phyloP scores from a whole-genome alignment of 2,888 invertebrate species.

The Cerceris ruficornis region DNA sequence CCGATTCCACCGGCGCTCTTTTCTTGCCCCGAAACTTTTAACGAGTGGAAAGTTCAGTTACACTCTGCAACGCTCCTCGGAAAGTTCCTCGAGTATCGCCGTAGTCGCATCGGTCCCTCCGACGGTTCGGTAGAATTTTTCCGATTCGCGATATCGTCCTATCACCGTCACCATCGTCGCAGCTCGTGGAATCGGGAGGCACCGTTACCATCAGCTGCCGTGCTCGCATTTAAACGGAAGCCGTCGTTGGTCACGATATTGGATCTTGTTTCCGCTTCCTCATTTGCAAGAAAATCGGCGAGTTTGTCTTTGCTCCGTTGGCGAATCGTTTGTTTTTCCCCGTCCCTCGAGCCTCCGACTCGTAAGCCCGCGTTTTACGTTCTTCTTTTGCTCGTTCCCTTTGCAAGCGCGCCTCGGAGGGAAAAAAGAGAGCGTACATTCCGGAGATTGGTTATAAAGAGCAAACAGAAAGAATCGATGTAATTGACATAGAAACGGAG shows the following conservation, averaged over 20 bases:
- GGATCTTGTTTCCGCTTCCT: conserved; percentile 31
- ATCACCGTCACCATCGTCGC: too few species aligned
- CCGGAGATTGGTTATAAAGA: conserved; percentile 66
- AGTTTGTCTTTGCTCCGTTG: conserved; percentile 48
- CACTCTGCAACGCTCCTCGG: too few species aligned
- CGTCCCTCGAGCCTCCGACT: too few species aligned
- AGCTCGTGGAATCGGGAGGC: neutral
- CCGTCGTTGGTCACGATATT: conserved; percentile 26
- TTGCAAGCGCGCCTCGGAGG: conserved; percentile 12
- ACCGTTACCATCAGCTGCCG: neutral
- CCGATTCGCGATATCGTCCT: neutral
- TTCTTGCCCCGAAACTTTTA: too few species aligned
- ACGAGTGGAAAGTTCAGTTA: too few species aligned
- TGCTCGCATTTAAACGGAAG: conserved; percentile 30
- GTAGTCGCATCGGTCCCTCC: too few species aligned
- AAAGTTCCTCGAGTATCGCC: too few species aligned
- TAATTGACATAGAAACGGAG: conserved; percentile 59
- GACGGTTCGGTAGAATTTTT: neutral
- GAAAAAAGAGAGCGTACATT: conserved; percentile 38
- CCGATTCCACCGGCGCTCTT: too few species aligned
- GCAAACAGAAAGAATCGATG: conserved; percentile 64
- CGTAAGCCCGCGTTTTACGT: neutral
- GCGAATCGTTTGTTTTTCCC: conserved; percentile 5
- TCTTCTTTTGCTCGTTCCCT: conserved; percentile 8
- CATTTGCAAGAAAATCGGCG: conserved; percentile 50